Evolutionary conservation across 2,888 invertebrate genomes (phyloP).

Genomic region (Phortica magna): DNA sequence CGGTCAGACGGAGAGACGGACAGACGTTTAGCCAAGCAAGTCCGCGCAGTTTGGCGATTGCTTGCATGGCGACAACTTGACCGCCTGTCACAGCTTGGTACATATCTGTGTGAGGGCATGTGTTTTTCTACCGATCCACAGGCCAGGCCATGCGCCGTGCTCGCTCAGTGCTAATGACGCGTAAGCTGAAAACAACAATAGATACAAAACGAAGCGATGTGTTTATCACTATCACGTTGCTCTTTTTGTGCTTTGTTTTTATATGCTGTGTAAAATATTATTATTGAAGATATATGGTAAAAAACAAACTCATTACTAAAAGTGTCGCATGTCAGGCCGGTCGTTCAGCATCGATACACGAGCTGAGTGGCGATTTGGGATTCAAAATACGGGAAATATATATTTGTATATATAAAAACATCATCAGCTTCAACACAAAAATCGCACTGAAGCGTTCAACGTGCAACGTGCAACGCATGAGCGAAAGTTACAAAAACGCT

Average conservation of each 20-base stretch:
- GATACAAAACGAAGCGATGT: no score
- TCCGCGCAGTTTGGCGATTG: background rate
- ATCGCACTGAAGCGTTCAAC: slow-evolving; percentile 43
- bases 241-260: background rate
- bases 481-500: slow-evolving; percentile 41
- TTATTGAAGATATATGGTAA: background rate
- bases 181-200: background rate
- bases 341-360: slow-evolving; percentile 45
- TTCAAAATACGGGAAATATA: no score
- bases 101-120: background rate
- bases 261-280: no score
- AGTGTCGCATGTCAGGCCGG: slow-evolving; percentile 56
- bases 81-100: slow-evolving; percentile 76
- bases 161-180: slow-evolving; percentile 21
- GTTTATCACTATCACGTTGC: no score
- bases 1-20: no score
- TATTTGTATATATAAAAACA: no score
- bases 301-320: slow-evolving; percentile 41
- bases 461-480: slow-evolving; percentile 36
- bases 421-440: no score
- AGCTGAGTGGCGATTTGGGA: slow-evolving; percentile 25
- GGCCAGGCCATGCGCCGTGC: background rate
- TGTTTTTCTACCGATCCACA: background rate
- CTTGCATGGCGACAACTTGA: slow-evolving; percentile 36
- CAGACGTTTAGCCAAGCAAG: background rate